Base-by-base conservation (phyloP, 2,888 invertebrate genomes). In the Thysanoteuthis rhombus region DNA sequence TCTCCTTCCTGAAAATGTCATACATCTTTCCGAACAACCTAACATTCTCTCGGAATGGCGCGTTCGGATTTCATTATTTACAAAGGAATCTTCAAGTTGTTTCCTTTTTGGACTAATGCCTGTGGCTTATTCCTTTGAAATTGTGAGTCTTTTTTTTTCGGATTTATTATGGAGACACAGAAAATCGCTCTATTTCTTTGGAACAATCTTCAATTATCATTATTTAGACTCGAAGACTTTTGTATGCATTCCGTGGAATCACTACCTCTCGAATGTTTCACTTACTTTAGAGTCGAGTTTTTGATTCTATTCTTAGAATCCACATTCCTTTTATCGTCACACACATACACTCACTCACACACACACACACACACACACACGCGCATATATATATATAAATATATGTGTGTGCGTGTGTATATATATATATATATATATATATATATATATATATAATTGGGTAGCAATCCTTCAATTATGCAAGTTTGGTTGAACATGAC, bases 351-450 rank as follows among this genome's bases (percentile, higher is more conserved):
- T 8, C 32, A 32, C 32, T 2, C 32, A 1, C 3, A 58, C 10
- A 58, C 10, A 32, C 10, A 58, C 12, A n/a, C 12, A 75, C 12
- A 75, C 5, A n/a, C 12, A 75, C n/a, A n/a, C n/a, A 75, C 8
- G n/a, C n/a, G n/a, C n/a, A 75, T 75, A 75, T 75, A 75, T 75
- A 75, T 75, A n/a, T 75, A n/a, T 75, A 28, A 16, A n/a, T 75
- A 75, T 5, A n/a, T n/a, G 3, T 75, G n/a, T n/a, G 12, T 32
- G n/a, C 8, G 8, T 75, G 8, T 32, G 28, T n/a, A 75, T 75
- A 75, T 75, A 75, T 75, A 75, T 75, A 75, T 75, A n/a, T 75
- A 75, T 75, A 75, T 75, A n/a, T 75, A n/a, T 75, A n/a, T 75
- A n/a, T 75, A n/a, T 75, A n/a, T 75, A 10, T 75, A 10, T 75